Base-by-base conservation (phyloP, 1,140 invertebrate genomes). In the Dryas iulia region DNA sequence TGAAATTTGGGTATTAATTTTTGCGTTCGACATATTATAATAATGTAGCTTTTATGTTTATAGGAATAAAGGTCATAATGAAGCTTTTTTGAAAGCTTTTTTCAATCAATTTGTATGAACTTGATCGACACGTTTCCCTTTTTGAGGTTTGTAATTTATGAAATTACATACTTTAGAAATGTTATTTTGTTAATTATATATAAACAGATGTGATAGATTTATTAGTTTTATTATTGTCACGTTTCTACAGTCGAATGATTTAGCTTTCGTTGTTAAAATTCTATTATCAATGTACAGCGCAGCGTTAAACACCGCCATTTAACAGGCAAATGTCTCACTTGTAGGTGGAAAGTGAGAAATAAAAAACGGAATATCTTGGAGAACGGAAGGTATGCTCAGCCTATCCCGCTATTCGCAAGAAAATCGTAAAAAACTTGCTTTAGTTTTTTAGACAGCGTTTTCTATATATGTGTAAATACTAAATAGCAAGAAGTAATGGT, bases 1-100 rank as follows among this genome's bases (percentile, higher is more conserved):
- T 82, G 76, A 82, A 79, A 82, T 82, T 76, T 66, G 73, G 71
- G 66, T n/a, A 30, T 33, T 57, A 47, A 47, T 21, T 47, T n/a
- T 47, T 47, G n/a, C n/a, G 18, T 21, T 21, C 39, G 8, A 47
- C 14, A 47, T 47, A 21, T 21, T 47, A 47, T 47, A 47, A 47
- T 47, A 7, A 47, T 21, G 21, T 47, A 21, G 39, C 6, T 18
- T 47, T 47, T 47, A 47, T 47, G 7, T 21, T 7, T 47, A 8
- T 21, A 8, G 2, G 0, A 2, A 47, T 21, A 47, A 47, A 21
- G 39, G 18, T 47, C 39, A 47, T 5, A 7, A 2, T 47, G 8
- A 18, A 6, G 8, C 8, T 5, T 47, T 21, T 47, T 47, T 31
- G 7, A 47, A 7, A 8, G 18, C 18, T 39, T 39, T 47, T 47